Evolutionary conservation across 2,888 invertebrate genomes (phyloP), one percentile per base, ranked within the genome.

Genomic region (Mellilla xanthometata): DNA sequence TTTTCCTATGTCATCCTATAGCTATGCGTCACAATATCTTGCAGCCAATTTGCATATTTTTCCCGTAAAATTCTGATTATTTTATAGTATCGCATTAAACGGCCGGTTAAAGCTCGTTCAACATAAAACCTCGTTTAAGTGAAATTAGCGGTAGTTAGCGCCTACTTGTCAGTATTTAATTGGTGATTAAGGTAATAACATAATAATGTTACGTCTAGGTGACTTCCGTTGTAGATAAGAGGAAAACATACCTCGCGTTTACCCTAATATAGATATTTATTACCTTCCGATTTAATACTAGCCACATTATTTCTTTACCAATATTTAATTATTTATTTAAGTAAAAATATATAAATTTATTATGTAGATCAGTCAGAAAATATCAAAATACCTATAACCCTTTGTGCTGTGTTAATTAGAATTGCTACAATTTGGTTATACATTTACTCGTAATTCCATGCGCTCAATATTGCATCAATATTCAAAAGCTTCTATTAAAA

Each of bases 141-240:
- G 53, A 72, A 70, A 76, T 74, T 69, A 76, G 62, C 57, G 49
- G 62, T 57, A 68, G 62, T 76, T 75, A 72, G 52, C 68, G 65
- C 68, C 65, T 75, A 62, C 56, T 58, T 64, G 60, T 59, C 59
- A 54, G 61, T 71, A 65, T 68, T 74, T 72, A 69, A 67, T 70
- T 62, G 65, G 63, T 71, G 69, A 65, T 72, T 73, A 68, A 61
- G 57, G 72, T 65, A 66, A 50, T 46, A 47, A 48, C 40, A 70
- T 70, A 72, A 68, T 64, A 60, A 63, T 62, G 62, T n/a, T 24
- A 24, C 65, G 80, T 79, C 78, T 80, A 75, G 68, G 52, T 65
- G 60, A 68, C 78, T 73, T 81, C 79, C 80, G 77, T 60, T 52
- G 52, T 13, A 29, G 27, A n/a, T n/a, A n/a, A n/a, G n/a, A n/a